Conservation (phyloP, 2,797 vertebrate species). For the Ctenopoma multispine region DNA sequence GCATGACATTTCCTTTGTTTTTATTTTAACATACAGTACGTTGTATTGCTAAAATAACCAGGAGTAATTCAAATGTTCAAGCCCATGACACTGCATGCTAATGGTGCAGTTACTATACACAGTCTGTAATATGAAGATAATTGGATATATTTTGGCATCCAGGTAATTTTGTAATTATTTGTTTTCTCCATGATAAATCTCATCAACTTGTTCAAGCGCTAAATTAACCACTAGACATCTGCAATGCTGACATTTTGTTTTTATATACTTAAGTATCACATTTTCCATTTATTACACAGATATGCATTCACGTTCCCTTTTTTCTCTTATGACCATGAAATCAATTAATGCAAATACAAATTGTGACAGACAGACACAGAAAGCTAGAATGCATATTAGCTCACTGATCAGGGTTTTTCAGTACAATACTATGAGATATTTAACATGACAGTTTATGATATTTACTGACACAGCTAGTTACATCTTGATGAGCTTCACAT, state of each 20-base stretch:
- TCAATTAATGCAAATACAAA: slow-evolving; percentile 27
- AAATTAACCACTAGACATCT: slow-evolving; percentile 2
- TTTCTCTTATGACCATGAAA: slow-evolving; percentile 26
- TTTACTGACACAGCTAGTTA: slow-evolving; percentile 80
- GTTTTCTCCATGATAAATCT: slow-evolving; percentile 21
- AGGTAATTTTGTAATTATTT: slow-evolving; percentile 36
- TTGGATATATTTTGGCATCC: slow-evolving; percentile 33
- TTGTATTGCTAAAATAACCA: slow-evolving; percentile 35
- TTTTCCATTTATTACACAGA: slow-evolving; percentile 16
- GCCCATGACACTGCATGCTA: slow-evolving; percentile 20
- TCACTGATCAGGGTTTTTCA: slow-evolving; percentile 40
- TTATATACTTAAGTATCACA: background rate
- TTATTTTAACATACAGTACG: slow-evolving; percentile 15
- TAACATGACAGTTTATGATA: slow-evolving; percentile 77
- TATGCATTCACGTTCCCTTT: slow-evolving; percentile 17
- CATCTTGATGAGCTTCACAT: slow-evolving; percentile 84
- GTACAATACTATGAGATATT: slow-evolving; percentile 59
- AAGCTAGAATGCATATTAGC: slow-evolving; percentile 31
- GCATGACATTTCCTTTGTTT: slow-evolving; percentile 6
- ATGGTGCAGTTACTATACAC: slow-evolving; percentile 35
- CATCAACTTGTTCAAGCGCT: slow-evolving; percentile 10
- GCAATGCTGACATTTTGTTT: background rate
- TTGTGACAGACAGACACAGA: slow-evolving; percentile 35
- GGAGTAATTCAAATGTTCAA: slow-evolving; percentile 13
- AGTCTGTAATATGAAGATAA: slow-evolving; percentile 43